Conservation (phyloP, 2,888 invertebrate species). For the Eledone cirrhosa region DNA sequence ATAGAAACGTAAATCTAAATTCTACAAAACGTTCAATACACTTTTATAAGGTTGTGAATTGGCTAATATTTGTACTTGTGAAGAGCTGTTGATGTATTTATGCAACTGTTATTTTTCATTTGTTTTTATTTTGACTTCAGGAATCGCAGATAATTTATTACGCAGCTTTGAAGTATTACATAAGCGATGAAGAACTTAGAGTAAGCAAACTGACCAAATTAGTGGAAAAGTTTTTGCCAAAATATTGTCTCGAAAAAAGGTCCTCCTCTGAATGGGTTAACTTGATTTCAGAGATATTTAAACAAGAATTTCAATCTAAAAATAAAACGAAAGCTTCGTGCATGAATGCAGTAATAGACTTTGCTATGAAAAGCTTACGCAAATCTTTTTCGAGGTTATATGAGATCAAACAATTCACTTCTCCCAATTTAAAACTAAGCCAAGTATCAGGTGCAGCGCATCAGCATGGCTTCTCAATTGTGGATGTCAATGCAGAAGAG, state of each 20-base stretch:
- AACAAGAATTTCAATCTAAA: conserved; percentile 44
- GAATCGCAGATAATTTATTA: conserved; percentile 49
- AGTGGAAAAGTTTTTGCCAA: conserved; percentile 51
- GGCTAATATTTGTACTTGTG: background rate
- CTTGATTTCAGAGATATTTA: conserved; percentile 41
- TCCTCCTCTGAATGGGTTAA: conserved; percentile 40
- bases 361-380: conserved; percentile 54
- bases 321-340: conserved; percentile 39
- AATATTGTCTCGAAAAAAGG: conserved; percentile 36
- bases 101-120: background rate
- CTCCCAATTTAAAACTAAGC: conserved; percentile 39
- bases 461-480: conserved; percentile 49
- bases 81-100: background rate
- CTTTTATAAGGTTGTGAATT: background rate
- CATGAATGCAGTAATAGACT: conserved; percentile 48
- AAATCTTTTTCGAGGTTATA: conserved; percentile 56
- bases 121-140: conserved; percentile 38
- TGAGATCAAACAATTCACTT: conserved; percentile 47
- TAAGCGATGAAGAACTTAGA: conserved; percentile 40
- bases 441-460: conserved; percentile 52
- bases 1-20: no score
- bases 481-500: conserved; percentile 52
- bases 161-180: conserved; percentile 53
- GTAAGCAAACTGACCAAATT: conserved; percentile 41
- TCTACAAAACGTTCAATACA: no score